A percentile compares a stretch with the other conserved stretches of the same genome.
These are phyloP conservation scores for Exocentrus adspersus DNA, from an alignment of 2,888 invertebrate genomes.

Conservation along the genomic window DNA sequence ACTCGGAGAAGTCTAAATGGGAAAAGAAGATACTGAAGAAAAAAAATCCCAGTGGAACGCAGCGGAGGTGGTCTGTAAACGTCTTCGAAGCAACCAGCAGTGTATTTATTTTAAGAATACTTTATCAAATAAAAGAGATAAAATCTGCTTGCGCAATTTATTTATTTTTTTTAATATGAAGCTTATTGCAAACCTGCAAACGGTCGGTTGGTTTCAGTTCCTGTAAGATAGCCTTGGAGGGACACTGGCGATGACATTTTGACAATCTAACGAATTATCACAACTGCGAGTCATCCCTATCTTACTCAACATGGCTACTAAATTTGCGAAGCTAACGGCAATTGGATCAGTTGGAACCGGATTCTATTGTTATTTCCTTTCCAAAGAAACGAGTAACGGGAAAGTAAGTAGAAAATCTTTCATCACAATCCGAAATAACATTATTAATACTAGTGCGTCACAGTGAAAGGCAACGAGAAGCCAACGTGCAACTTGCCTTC, in stretches of 20 bases:
- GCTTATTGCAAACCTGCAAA: too few relatives aligned
- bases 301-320: conserved; percentile 70
- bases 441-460: conserved; percentile 57
- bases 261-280: too few relatives aligned
- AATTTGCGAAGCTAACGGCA: conserved; percentile 68
- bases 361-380: conserved; percentile 69
- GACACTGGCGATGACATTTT: too few relatives aligned
- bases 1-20: conserved; percentile 87
- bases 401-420: conserved; percentile 58
- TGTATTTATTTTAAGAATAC: too few relatives aligned
- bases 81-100: too few relatives aligned
- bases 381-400: conserved; percentile 65
- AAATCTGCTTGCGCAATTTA: too few relatives aligned
- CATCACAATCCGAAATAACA: too few relatives aligned
- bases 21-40: conserved; percentile 79
- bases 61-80: conserved; percentile 94
- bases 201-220: too few relatives aligned
- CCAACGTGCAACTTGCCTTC: conserved; percentile 80
- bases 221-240: too few relatives aligned
- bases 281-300: too few relatives aligned
- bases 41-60: conserved; percentile 89
- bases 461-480: conserved; percentile 56
- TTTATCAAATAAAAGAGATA: too few relatives aligned
- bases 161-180: too few relatives aligned
- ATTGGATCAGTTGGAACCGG: conserved; percentile 71